These are phyloP conservation scores for Aricia artaxerxes DNA, from an alignment of 2,888 invertebrate species.

Conservation along the genomic window DNA sequence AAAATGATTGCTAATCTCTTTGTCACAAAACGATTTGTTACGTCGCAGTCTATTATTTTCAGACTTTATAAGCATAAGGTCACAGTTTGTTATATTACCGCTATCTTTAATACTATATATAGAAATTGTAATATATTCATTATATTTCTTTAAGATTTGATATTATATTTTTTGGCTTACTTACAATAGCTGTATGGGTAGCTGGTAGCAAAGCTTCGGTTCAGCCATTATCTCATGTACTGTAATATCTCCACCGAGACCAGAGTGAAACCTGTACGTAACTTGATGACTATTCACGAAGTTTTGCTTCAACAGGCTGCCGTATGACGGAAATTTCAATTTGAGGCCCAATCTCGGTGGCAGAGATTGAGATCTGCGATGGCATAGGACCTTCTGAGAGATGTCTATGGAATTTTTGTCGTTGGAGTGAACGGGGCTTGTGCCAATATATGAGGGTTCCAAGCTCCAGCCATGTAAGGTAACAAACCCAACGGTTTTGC, in stretches of 20 bases:
- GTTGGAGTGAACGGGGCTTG: conserved; percentile 84
- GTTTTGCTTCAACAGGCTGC: conserved; percentile 84
- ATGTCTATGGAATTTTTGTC: conserved; percentile 66
- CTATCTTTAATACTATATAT: no score
- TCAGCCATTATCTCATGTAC: conserved; percentile 97
- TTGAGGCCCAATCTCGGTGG: conserved; percentile 91
- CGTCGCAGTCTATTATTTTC: neutral
- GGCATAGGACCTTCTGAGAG: conserved; percentile 63
- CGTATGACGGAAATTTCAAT: conserved; percentile 90
- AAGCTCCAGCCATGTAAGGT: conserved; percentile 93
- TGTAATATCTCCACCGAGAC: conserved; percentile 93
- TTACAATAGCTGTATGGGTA: conserved; percentile 94
- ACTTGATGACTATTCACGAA: conserved; percentile 87
- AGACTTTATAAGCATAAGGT: neutral
- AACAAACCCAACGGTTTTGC: conserved; percentile 89
- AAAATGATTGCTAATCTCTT: no score
- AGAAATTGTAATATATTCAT: no score
- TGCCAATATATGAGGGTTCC: conserved; percentile 86
- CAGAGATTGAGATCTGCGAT: conserved; percentile 89
- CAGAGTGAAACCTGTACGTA: conserved; percentile 94
- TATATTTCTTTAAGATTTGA: no score
- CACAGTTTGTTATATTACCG: no score
- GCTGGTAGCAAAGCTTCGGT: conserved; percentile 89
- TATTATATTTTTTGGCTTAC: conserved; percentile 53
- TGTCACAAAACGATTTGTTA: neutral